Base-by-base conservation (phyloP, 2,113 vertebrate species). In the Corydoras sp. region DNA sequence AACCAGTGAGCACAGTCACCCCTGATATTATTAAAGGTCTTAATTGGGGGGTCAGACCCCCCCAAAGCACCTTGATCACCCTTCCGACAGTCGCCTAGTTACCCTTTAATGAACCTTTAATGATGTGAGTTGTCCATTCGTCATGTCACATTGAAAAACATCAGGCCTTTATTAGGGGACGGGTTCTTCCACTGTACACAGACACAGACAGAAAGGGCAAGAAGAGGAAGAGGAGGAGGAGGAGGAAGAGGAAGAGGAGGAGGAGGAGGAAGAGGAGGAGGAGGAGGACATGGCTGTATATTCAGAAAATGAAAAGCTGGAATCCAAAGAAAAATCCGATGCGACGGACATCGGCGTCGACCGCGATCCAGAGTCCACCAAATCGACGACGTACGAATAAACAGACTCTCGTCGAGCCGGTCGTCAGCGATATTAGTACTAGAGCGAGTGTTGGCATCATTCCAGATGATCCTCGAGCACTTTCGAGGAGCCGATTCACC, bases 111-210 rank as follows among this genome's bases (percentile, higher is more conserved):
- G 18, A 24, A 24, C 87, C 86, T 86, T 55, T 85, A 87, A 85
- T 82, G 84, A 86, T 87, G 84, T 84, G 87, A 55, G 83, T 83
- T 85, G 83, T 88, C 85, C 86, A 84, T 87, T 90, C 84, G 84
- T 85, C 86, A 87, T 83, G 83, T 87, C 83, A 91, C 88, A 88
- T 83, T 88, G 81, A 85, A 85, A 87, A 89, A 89, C 85, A 79
- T 89, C 87, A 89, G 89, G 90, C 88, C 87, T 86, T 80, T 86
- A 83, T 88, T 89, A 55, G 89, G 86, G 84, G 85, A 90, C 86
- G 87, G 81, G 78, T 81, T 89, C 18, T 88, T 88, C 85, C 85
- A 91, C 88, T 90, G 88, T 89, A 91, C 88, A 90, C 84, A 85
- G 84, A 89, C 88, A 89, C 84, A 87, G 85, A 90, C 85, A 76